A percentile compares a stretch with the other conserved stretches of the same genome.
Evolutionary conservation across 1,140 invertebrate species (phyloP).

Genomic region (Trypoxylus dichotomus): DNA sequence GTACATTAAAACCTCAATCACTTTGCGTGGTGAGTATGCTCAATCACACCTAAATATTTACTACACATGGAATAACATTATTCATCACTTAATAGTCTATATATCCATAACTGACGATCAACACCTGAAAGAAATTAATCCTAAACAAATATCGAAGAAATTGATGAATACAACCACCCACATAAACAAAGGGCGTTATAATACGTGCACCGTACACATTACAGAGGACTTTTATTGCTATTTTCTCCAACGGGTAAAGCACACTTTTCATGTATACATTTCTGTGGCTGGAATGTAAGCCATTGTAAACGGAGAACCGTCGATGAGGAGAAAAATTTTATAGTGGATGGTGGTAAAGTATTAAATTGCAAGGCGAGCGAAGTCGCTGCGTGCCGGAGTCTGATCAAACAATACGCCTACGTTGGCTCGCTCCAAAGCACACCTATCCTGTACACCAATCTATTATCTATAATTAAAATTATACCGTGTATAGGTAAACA

Average conservation of each 20-base stretch:
- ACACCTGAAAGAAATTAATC: neutral
- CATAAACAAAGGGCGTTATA: neutral
- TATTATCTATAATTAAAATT: constrained; percentile 24
- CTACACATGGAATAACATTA: neutral
- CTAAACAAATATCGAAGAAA: neutral
- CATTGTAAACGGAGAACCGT: constrained; percentile 6
- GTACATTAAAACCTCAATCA: neutral
- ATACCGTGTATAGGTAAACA: constrained; percentile 15
- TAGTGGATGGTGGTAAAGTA: constrained; percentile 20
- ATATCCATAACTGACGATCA: neutral
- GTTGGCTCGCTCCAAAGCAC: neutral
- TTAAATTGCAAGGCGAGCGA: constrained; percentile 17
- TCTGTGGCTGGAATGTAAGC: neutral
- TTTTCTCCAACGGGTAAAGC: neutral
- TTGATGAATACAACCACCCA: constrained; percentile 15
- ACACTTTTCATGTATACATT: neutral
- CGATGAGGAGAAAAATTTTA: neutral
- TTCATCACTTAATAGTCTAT: neutral
- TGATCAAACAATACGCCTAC: constrained; percentile 18
- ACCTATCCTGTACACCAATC: constrained; percentile 15
- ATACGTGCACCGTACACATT: neutral
- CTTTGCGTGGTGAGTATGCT: neutral
- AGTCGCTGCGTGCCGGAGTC: neutral
- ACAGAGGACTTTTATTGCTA: constrained; percentile 7
- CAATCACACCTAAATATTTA: neutral